phyloP scores from a whole-genome alignment of 2,888 invertebrate genomes.

The Phorcus lineatus region DNA sequence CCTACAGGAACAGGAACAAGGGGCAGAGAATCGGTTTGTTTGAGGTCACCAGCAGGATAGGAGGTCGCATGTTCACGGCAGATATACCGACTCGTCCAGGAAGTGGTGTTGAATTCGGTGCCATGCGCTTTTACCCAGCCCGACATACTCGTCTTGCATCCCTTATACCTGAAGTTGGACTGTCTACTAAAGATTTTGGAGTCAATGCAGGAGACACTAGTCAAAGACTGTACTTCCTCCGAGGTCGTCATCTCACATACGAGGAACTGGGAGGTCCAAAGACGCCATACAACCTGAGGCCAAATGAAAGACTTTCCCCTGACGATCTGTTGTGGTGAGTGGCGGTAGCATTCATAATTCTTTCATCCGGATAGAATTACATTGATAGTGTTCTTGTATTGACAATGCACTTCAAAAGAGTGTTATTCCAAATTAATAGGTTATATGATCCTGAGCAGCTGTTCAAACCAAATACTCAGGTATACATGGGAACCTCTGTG shows the following conservation, averaged over 20 bases:
- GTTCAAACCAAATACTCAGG: no score
- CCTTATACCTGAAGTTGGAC: neutral
- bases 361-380: no score
- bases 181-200: neutral
- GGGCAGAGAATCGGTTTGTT: neutral
- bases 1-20: neutral
- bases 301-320: neutral
- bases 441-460: no score
- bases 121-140: no score
- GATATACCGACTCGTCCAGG: neutral
- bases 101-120: no score
- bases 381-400: no score
- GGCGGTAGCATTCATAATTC: no score
- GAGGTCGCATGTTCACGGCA: neutral
- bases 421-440: no score
- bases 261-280: neutral
- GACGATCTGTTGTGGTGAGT: neutral
- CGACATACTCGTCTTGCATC: neutral
- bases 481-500: no score
- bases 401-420: no score
- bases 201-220: neutral
- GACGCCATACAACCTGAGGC: neutral
- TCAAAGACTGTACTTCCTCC: neutral
- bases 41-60: conserved; percentile 3
- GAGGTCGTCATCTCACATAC: neutral